Evolutionary conservation across 2,113 vertebrate genomes (phyloP).

Genomic region (Myrmophylax atrothorax): DNA sequence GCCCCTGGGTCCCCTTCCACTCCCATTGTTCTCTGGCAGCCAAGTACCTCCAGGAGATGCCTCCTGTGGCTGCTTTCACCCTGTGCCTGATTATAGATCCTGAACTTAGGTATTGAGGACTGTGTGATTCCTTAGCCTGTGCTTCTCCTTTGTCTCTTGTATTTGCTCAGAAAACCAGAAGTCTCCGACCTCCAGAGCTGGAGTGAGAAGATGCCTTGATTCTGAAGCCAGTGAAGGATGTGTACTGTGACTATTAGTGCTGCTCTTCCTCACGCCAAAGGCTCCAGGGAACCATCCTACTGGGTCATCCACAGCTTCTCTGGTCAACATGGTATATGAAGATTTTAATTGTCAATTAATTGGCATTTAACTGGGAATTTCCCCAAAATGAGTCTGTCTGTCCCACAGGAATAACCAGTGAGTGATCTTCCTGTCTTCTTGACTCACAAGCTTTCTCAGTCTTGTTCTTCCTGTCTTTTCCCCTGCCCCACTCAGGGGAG

Average conservation of each 20-base stretch:
- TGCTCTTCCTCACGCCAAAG: background rate
- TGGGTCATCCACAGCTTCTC: background rate
- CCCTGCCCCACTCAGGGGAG: no score
- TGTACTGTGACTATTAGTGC: accelerated
- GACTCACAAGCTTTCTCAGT: background rate
- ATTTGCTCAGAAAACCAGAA: background rate
- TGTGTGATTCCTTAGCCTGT: background rate
- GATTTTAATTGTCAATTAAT: background rate
- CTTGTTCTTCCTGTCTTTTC: background rate
- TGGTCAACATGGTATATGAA: background rate
- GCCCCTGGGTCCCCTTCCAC: background rate
- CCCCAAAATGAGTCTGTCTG: background rate
- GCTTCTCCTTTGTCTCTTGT: background rate
- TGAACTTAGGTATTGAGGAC: accelerated
- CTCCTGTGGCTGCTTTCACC: background rate
- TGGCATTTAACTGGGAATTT: background rate
- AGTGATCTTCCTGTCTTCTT: background rate
- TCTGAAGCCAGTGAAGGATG: accelerated
- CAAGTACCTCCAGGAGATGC: background rate
- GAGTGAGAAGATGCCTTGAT: background rate
- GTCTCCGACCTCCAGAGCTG: background rate
- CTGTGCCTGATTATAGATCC: background rate
- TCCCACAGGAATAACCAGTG: no score
- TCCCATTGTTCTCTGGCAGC: background rate
- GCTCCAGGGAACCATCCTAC: background rate